These are phyloP conservation scores for Epinephelus fuscoguttatus DNA, from an alignment of 2,113 vertebrate species.

Conservation along the genomic window DNA sequence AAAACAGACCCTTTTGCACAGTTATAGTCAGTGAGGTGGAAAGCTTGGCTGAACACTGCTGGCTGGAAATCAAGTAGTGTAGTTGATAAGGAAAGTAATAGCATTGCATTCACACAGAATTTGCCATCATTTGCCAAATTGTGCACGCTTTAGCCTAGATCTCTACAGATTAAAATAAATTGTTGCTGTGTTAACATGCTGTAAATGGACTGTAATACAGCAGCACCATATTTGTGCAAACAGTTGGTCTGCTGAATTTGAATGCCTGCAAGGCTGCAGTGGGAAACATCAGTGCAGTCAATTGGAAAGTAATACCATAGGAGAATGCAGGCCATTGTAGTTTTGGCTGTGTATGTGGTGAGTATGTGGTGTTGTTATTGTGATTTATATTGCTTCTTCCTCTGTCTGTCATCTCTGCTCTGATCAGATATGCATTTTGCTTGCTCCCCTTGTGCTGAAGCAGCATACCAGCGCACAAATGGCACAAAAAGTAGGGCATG, in stretches of 20 bases:
- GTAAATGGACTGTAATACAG: constrained; percentile 11
- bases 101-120: constrained; percentile 10
- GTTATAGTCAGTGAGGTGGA: constrained; percentile 1
- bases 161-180: constrained; percentile 20
- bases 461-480: constrained; percentile 22
- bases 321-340: constrained; percentile 6
- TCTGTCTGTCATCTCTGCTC: constrained; percentile 1
- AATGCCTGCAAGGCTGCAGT: constrained; percentile 1
- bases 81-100: constrained; percentile 19
- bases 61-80: neutral
- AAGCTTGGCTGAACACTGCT: neutral
- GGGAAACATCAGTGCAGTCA: constrained; percentile 4
- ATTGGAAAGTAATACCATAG: neutral
- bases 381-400: neutral
- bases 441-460: constrained; percentile 5
- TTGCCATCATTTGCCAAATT: constrained; percentile 16
- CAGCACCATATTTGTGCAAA: constrained; percentile 32
- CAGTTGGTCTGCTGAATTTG: neutral
- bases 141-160: neutral
- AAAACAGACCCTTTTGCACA: neutral
- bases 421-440: constrained; percentile 11
- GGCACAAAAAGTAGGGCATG: constrained; percentile 60
- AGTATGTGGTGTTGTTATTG: neutral
- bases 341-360: neutral
- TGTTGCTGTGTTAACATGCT: constrained; percentile 1